phyloP scores from a whole-genome alignment of 2,113 vertebrate species.

The Ascaphus truei region DNA sequence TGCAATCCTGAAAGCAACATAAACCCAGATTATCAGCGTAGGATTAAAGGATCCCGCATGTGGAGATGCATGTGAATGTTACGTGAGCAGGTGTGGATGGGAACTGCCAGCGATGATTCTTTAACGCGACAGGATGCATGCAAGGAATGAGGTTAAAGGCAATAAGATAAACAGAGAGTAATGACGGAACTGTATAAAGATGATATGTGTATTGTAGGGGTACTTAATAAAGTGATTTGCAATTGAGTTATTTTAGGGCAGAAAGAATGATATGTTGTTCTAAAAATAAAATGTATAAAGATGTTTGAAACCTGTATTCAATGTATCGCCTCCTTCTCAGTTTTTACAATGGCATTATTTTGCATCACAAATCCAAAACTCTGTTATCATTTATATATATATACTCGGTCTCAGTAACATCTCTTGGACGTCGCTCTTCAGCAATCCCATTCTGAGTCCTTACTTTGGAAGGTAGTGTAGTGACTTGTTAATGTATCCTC shows the following conservation, averaged over 20 bases:
- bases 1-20: no score
- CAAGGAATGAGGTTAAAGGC: neutral
- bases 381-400: neutral
- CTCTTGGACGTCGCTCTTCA: conserved; percentile 55
- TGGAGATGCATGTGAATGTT: no score
- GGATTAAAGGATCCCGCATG: neutral
- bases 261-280: neutral
- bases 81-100: neutral
- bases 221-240: neutral
- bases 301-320: neutral
- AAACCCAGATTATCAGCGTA: neutral
- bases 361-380: neutral
- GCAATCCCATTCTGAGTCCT: conserved; percentile 48
- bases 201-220: neutral
- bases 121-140: neutral
- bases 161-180: neutral
- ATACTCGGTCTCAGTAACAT: conserved; percentile 47
- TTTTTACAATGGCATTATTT: neutral
- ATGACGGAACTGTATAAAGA: neutral
- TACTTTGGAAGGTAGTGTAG: conserved; percentile 56
- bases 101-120: neutral
- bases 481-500: no score
- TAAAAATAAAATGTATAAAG: no score
- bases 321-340: neutral
- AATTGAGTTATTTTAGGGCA: neutral